Evolutionary conservation across 2,113 vertebrate species (phyloP).

Genomic region (Numenius arquata): DNA sequence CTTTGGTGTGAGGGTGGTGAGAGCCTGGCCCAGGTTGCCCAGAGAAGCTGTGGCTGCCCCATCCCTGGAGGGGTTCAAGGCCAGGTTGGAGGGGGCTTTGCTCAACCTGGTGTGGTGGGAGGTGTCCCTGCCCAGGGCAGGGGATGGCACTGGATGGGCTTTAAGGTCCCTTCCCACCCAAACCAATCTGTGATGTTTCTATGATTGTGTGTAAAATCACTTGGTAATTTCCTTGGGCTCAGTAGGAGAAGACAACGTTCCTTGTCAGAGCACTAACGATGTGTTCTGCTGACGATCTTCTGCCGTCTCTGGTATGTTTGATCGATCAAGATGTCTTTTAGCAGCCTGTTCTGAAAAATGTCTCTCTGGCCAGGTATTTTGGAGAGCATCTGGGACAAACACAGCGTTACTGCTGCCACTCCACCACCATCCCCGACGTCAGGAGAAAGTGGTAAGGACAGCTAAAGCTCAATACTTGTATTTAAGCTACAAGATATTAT

Average conservation of each 20-base stretch:
- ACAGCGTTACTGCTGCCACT: constrained; percentile 92
- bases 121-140: too few species aligned
- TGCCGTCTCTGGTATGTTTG: not conserved
- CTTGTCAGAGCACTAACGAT: not conserved
- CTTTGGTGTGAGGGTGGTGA: too few species aligned
- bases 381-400: constrained; percentile 97
- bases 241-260: not conserved
- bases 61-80: too few species aligned
- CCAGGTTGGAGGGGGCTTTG: too few species aligned
- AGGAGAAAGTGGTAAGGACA: constrained; percentile 86
- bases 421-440: constrained; percentile 96
- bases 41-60: too few species aligned
- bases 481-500: not conserved
- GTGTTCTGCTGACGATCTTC: not conserved
- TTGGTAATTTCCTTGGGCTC: not conserved
- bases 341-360: not conserved
- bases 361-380: constrained; percentile 84
- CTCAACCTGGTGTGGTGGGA: too few species aligned
- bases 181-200: too few species aligned
- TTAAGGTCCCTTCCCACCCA: too few species aligned
- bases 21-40: too few species aligned
- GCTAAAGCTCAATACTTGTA: not conserved
- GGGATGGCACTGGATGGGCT: too few species aligned
- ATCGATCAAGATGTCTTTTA: not conserved
- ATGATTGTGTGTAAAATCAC: not conserved